Base-by-base conservation (phyloP, 2,797 vertebrate species). In the Enteromius mattozi region DNA sequence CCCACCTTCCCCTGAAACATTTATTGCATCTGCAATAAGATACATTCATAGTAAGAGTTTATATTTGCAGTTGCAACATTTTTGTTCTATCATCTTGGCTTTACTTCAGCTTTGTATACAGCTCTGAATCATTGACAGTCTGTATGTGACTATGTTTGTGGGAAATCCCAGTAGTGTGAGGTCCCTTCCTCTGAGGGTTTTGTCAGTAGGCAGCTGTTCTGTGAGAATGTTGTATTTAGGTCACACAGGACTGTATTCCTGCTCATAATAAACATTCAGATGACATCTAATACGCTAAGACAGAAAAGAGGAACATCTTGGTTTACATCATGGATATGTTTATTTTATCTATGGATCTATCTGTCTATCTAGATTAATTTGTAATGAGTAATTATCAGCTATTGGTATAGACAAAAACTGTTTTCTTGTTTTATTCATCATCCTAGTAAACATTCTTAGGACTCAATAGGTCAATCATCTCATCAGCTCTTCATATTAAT, bases 191-290 rank as follows among this genome's bases (percentile, higher is more conserved):
- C 17, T 56, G 59, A 40, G 72, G 59, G 69, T 30, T 74, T 72
- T 19, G 24, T 61, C 56, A 81, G 69, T n/a, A 54, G 6, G 30
- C 33, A 42, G 72, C 21, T 54, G 35, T 54, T 47, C 59, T 66
- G 59, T 82, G 70, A 82, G 71, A 82, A 82, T 35, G 81, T 47
- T 78, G 63, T 45, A 19, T 83, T 69, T 83, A 56, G 35, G 49
- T 83, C 72, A 56, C 61, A 77, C 35, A 56, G 27, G 70, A 75
- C 72, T 45, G 7, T 45, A 16, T 63, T 78, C 9, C 7, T 21
- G 9, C 21, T 17, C 1, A 14, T n/a, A 70, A 35, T 74, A 49
- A 69, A 69, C 56, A 51, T 7, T n/a, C 42, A 72, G 30, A 61
- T 65, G 59, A 66, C 70, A 27, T 63, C 42, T 75, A 27, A 19